Percentiles rank a stretch among this genome's conserved stretches.
phyloP scores from a whole-genome alignment of 2,113 vertebrate species.

The Aspidoscelis tigris region DNA sequence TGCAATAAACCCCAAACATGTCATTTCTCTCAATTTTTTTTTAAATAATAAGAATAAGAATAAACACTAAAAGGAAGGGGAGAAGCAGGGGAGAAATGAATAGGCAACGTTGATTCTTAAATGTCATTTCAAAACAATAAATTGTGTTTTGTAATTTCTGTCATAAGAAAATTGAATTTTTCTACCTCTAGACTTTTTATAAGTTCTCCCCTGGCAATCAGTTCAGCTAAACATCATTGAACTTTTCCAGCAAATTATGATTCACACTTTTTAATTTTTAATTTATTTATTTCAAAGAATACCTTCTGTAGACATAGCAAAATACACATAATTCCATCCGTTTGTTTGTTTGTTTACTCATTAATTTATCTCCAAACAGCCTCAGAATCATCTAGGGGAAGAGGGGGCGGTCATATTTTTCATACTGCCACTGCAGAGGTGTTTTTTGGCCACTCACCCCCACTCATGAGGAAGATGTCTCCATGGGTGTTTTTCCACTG shows the following conservation, averaged over 20 bases:
- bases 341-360: not conserved
- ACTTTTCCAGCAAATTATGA: constrained; percentile 25
- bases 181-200: not conserved
- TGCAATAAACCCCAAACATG: constrained; percentile 11
- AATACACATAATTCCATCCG: not conserved
- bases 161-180: constrained; percentile 24
- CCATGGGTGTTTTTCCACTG: too few relatives aligned
- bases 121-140: constrained; percentile 33
- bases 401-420: not conserved
- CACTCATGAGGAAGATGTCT: too few relatives aligned
- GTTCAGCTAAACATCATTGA: constrained; percentile 20
- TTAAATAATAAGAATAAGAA: not conserved
- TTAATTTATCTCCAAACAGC: not conserved
- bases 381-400: not conserved
- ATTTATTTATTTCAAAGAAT: not conserved
- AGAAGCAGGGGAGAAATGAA: not conserved
- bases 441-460: too few relatives aligned
- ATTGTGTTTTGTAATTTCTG: constrained; percentile 31
- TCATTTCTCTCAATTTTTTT: not conserved
- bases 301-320: not conserved
- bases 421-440: not conserved
- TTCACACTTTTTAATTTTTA: not conserved
- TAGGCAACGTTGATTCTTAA: constrained; percentile 9
- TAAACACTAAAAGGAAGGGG: not conserved
- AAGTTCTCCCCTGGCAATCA: constrained; percentile 12